These are phyloP conservation scores for Physella acuta DNA, from an alignment of 1,140 invertebrate genomes.

Conservation along the genomic window DNA sequence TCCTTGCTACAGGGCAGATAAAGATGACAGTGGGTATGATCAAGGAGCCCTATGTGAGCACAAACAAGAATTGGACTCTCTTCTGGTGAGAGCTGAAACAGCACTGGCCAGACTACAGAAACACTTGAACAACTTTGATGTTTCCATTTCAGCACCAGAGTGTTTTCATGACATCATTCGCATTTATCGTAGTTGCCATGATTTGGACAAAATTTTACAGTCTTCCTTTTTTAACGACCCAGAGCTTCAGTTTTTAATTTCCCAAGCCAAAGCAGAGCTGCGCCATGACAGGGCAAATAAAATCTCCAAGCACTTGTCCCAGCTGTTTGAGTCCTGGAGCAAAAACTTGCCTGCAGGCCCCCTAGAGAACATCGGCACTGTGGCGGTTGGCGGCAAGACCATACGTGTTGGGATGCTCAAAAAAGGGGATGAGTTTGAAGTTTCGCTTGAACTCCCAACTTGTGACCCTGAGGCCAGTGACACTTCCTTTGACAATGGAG, in stretches of 20 bases:
- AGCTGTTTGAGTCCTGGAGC: constrained; percentile 46
- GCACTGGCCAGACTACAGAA: constrained; percentile 36
- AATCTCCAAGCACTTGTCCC: constrained; percentile 38
- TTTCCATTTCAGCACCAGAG: constrained; percentile 30
- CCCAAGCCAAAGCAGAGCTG: constrained; percentile 35
- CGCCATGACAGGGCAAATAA: constrained; percentile 42
- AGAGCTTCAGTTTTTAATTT: constrained; percentile 38
- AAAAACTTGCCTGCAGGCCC: constrained; percentile 13
- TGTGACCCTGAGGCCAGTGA: neutral
- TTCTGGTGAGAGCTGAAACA: constrained; percentile 34
- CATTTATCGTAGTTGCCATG: constrained; percentile 48
- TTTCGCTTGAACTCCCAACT: neutral
- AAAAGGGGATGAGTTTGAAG: constrained; percentile 10
- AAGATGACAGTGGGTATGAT: constrained; percentile 11
- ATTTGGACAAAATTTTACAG: constrained; percentile 63
- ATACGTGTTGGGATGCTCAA: constrained; percentile 5
- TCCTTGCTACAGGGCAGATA: constrained; percentile 1
- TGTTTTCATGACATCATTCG: constrained; percentile 41
- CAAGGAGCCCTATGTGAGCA: constrained; percentile 24
- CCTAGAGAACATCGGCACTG: constrained; percentile 4
- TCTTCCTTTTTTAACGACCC: constrained; percentile 44
- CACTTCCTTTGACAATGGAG: neutral
- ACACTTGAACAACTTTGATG: constrained; percentile 23
- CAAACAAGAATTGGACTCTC: constrained; percentile 38
- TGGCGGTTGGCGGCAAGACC: constrained; percentile 10